Conservation (phyloP, 2,113 vertebrate species). For the Anguilla rostrata region DNA sequence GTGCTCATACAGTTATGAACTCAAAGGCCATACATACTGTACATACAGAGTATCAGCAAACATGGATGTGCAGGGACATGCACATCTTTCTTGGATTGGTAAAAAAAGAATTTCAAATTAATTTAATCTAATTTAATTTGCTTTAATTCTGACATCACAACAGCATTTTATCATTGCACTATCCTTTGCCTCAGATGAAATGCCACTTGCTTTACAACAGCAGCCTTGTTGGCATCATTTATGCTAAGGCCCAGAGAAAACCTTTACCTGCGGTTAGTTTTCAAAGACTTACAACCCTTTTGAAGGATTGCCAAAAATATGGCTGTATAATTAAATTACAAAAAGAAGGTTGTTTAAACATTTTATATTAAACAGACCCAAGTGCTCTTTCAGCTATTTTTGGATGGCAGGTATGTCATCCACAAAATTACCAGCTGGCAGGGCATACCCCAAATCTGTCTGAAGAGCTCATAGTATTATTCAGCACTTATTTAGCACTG, state of each 20-base stretch:
- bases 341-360: neutral
- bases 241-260: too few relatives aligned
- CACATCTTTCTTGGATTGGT: neutral
- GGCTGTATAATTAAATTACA: neutral
- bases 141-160: too few relatives aligned
- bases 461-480: too few relatives aligned
- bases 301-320: neutral
- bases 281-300: neutral
- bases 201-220: neutral
- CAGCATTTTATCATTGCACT: neutral
- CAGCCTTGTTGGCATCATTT: neutral
- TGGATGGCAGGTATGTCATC: neutral
- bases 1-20: neutral
- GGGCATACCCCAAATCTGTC: too few relatives aligned
- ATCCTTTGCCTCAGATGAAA: neutral
- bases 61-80: neutral
- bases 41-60: neutral
- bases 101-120: neutral
- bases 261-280: neutral
- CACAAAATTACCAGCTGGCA: too few relatives aligned
- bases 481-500: too few relatives aligned
- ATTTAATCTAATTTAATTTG: neutral
- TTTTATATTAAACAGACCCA: too few relatives aligned
- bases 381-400: too few relatives aligned
- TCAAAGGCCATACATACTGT: neutral